Evolutionary conservation across 2,797 vertebrate genomes (phyloP).

Genomic region (Anabacerthia variegaticeps): DNA sequence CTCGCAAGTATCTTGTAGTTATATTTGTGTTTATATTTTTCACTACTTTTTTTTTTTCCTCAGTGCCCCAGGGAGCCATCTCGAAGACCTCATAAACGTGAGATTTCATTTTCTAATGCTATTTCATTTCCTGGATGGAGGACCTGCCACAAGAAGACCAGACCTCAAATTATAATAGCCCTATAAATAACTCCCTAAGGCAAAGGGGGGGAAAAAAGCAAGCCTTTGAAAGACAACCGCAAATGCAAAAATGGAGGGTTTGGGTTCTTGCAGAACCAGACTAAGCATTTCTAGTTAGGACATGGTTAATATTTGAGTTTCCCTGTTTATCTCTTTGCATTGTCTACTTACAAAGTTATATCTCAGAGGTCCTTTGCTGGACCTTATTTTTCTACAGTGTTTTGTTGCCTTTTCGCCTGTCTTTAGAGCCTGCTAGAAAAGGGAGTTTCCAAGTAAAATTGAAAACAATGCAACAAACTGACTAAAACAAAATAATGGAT

Average conservation of each 20-base stretch:
- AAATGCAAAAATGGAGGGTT: constrained; percentile 21
- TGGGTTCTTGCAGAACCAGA: neutral
- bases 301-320: neutral
- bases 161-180: constrained; percentile 64
- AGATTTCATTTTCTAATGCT: constrained; percentile 69
- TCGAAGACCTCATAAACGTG: constrained; percentile 23
- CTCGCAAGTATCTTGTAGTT: neutral
- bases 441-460: neutral
- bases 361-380: neutral
- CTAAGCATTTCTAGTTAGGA: neutral
- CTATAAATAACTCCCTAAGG: constrained; percentile 64
- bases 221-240: constrained; percentile 3
- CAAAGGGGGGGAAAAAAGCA: neutral
- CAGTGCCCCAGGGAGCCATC: constrained; percentile 29
- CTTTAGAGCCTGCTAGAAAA: neutral
- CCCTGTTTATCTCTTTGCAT: neutral
- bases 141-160: constrained; percentile 56
- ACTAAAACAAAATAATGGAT: neutral
- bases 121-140: constrained; percentile 69
- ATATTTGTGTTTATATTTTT: constrained; percentile 63
- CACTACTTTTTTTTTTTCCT: neutral
- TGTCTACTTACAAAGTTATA: neutral
- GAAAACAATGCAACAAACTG: neutral
- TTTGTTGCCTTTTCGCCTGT: neutral
- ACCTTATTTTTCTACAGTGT: neutral